Evolutionary conservation across 2,797 vertebrate genomes (phyloP), one percentile per base, ranked within the genome.

Genomic region (Phyllotis vaccarum): DNA sequence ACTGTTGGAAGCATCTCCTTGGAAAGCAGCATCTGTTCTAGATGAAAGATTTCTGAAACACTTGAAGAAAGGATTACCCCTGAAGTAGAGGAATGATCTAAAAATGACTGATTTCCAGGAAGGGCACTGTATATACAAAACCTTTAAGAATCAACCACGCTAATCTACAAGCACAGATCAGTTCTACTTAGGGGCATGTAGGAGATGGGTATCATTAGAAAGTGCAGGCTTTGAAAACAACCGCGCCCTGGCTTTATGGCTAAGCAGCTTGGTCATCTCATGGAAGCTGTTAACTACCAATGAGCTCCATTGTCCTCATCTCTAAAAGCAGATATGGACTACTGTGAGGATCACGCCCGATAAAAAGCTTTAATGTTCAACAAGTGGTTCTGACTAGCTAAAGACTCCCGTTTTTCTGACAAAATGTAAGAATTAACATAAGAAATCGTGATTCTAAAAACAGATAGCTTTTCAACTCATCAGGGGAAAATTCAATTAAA

Each of bases 391-490:
- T 34, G 83, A 19, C 72, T 88, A 93, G 66, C 75, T 81, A 95
- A 70, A 87, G 91, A 92, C 91, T 80, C 8, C 8, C 49, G 79
- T 75, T 81, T 80, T 87, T 86, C 81, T 52, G 52, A 86, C 14
- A 91, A 94, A 92, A 90, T 72, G 40, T 54, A 85, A 94, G 31
- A 96, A 93, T 96, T 91, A 76, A 76, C 21, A 5, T 64, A 88
- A 95, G n/a, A 93, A 62, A 95, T 46, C 40, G 81, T 6, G 79
- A 72, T 97, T 95, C 40, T 40, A 90, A 93, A 95, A 70, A 49
- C 17, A 90, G 89, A 79, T 31, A 34, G 14, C 34, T 92, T 91
- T 95, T 86, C 68, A 94, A 68, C 43, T 66, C 37, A 87, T 74
- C 79, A 70, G 34, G 58, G 64, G 46, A 83, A 95, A 78, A 83